phyloP scores from a whole-genome alignment of 2,888 invertebrate genomes.

The Ctenicera cuprea region DNA sequence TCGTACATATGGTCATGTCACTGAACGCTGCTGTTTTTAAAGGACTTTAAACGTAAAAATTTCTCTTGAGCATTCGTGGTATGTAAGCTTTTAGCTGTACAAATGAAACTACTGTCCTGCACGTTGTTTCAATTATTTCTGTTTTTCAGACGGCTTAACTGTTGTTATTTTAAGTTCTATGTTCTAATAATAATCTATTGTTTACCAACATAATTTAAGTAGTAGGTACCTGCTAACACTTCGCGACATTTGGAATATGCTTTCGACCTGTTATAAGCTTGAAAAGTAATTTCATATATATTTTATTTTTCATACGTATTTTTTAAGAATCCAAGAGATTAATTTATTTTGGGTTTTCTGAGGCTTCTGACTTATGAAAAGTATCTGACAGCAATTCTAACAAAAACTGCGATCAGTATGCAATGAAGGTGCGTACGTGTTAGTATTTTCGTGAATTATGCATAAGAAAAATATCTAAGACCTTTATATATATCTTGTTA shows the following conservation, averaged over 20 bases:
- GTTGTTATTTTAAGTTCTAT: neutral
- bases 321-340: no score
- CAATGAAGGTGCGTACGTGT: constrained; percentile 17
- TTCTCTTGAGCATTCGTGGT: constrained; percentile 23
- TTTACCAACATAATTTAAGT: no score
- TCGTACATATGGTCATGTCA: constrained; percentile 58
- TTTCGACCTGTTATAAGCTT: no score
- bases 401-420: neutral
- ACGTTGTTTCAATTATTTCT: neutral
- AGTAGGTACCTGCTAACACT: no score
- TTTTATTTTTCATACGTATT: no score
- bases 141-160: neutral
- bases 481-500: constrained; percentile 12
- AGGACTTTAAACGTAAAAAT: constrained; percentile 36
- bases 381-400: neutral
- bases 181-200: neutral
- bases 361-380: no score
- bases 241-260: no score
- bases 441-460: constrained; percentile 34
- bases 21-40: constrained; percentile 43
- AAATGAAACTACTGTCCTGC: constrained; percentile 8
- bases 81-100: constrained; percentile 25
- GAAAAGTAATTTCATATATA: no score
- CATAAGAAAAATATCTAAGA: constrained; percentile 22
- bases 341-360: no score